Base-by-base conservation (phyloP, 1,140 invertebrate genomes). In the Penaeus japonicus region DNA sequence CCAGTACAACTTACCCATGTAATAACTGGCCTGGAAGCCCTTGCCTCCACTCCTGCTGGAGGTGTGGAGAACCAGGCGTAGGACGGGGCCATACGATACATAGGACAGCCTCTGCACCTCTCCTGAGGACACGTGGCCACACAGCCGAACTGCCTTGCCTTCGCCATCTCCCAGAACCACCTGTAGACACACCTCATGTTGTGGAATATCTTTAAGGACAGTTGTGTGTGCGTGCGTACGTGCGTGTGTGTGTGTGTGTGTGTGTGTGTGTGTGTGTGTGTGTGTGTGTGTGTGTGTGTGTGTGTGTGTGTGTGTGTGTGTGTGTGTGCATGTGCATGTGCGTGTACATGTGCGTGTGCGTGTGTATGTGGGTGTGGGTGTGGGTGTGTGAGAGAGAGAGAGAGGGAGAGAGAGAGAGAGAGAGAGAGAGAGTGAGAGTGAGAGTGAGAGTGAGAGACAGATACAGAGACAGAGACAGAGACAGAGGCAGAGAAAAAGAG, bases 21-120 rank as follows among this genome's bases (percentile, higher is more conserved):
- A 77, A 55, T 88, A 88, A 22, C 27, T 82, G 27, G 87, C 87
- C 80, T 88, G 87, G 70, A 84, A 88, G 27, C 87, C 87, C 35
- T 73, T 55, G 22, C 87, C 87, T 15, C 54, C 65, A 2, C 87
- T 81, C 32, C 53, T 82, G 20, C 55, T 18, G n/a, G 47, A 59
- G 24, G 87, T 88, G 73, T 88, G 87, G 7, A 88, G 87, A 30
- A 83, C 30, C 2, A 88, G 53, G 39, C 35, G 73, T 47, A 88
- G 80, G 27, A 65, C 59, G 12, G 87, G 39, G 17, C 80, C 70
- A 57, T 88, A 88, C 7, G 87, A 88, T 12, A 88, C 79, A 47
- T 88, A 88, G 10, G 62, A 75, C 4, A 88, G 81, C 27, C 87
- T 27, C 87, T 57, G 78, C 30, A 88, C 87, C 87, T 88, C 79